Evolutionary conservation across 2,113 vertebrate genomes (phyloP).

Genomic region (Catagonus wagneri): DNA sequence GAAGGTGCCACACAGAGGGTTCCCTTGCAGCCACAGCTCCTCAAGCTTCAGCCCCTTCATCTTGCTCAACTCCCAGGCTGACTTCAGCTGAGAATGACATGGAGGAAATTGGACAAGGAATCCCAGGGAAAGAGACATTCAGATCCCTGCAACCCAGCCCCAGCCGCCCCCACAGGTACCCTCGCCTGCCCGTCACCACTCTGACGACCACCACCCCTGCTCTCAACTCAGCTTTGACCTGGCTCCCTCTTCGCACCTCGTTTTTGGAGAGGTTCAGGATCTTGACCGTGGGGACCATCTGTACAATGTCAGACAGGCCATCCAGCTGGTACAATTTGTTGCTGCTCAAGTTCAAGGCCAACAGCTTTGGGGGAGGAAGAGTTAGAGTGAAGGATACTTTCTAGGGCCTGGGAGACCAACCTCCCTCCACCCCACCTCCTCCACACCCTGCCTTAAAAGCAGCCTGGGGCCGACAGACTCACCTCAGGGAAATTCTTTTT

Average conservation of each 20-base stretch:
- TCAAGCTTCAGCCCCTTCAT: conserved; percentile 91
- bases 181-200: background rate
- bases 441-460: background rate
- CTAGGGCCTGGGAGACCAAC: background rate
- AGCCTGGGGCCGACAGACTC: background rate
- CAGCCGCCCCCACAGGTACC: background rate
- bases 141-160: background rate
- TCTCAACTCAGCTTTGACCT: background rate
- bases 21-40: conserved; percentile 92
- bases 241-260: conserved; percentile 77
- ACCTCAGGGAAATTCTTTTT: conserved; percentile 91
- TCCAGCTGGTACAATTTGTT: conserved; percentile 91
- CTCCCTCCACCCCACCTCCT: background rate
- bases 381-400: background rate
- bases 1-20: conserved; percentile 90
- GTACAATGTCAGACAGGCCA: conserved; percentile 86
- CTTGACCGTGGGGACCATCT: conserved; percentile 89
- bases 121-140: background rate
- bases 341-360: conserved; percentile 89
- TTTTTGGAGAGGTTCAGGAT: conserved; percentile 92
- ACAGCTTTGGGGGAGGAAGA: conserved; percentile 77
- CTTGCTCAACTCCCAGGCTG: conserved; percentile 89
- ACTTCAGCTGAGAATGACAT: conserved; percentile 85
- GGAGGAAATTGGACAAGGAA: background rate
- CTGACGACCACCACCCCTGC: background rate